Conservation (phyloP, 1,140 invertebrate genomes). For the Aphaenogaster ashmeadi region DNA sequence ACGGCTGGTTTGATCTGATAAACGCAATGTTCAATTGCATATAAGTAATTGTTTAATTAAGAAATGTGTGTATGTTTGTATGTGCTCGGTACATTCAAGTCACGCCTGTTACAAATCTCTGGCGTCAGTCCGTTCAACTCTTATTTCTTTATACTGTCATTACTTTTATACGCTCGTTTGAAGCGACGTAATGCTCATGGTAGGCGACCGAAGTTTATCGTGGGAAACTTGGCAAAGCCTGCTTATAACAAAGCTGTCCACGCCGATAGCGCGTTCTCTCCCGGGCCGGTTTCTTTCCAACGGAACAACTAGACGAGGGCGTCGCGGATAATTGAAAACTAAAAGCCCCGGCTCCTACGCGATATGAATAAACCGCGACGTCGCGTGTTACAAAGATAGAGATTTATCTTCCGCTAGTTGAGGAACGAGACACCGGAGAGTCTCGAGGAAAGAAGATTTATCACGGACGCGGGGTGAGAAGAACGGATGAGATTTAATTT, state of each 20-base stretch:
- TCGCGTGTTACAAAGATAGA: constrained; percentile 24
- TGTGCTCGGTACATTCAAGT: not conserved
- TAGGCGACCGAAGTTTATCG: constrained; percentile 25
- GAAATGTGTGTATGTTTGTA: not conserved
- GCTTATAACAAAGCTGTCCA: constrained; percentile 17
- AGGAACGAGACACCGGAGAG: constrained; percentile 29
- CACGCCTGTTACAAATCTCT: not conserved
- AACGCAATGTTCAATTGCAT: not conserved
- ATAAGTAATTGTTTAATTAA: constrained; percentile 13
- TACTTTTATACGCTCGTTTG: not conserved
- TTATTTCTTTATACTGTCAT: not conserved
- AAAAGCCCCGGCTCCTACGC: not conserved
- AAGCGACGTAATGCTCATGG: not conserved
- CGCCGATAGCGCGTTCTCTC: not conserved
- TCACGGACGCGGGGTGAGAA: not conserved
- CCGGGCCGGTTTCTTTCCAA: not conserved
- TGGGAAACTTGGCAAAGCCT: not conserved
- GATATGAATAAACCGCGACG: constrained; percentile 47
- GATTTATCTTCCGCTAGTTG: constrained; percentile 38
- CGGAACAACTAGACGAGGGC: not conserved
- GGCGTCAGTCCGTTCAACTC: not conserved
- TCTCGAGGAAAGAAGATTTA: constrained; percentile 40
- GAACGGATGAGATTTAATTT: constrained; percentile 34
- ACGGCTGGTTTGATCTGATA: not conserved
- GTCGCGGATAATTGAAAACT: constrained; percentile 49